phyloP scores from a whole-genome alignment of 2,797 vertebrate species.

The Rhadinocentrus ornatus region DNA sequence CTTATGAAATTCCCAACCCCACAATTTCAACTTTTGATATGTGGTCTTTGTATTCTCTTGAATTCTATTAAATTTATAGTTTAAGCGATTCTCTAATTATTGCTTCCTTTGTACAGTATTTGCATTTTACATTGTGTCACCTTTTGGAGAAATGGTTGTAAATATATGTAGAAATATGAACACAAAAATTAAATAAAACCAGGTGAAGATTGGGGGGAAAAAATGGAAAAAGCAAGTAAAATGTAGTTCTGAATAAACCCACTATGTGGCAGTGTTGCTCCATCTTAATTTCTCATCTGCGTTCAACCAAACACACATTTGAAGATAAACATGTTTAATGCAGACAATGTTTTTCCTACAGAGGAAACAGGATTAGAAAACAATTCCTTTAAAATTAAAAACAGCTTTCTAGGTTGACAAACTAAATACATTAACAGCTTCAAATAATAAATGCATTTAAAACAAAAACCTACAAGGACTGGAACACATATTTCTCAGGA shows the following conservation, averaged over 20 bases:
- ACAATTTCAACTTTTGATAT: background rate
- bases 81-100: background rate
- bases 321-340: constrained; percentile 65
- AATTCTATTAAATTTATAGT: background rate
- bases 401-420: constrained; percentile 36
- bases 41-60: background rate
- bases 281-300: background rate
- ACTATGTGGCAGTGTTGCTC: constrained; percentile 11
- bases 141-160: background rate
- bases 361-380: constrained; percentile 72
- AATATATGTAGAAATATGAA: background rate
- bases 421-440: constrained; percentile 56
- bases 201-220: background rate
- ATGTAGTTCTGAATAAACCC: background rate
- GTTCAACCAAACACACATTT: constrained; percentile 5
- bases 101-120: background rate
- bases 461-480: constrained; percentile 60
- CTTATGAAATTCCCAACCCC: background rate
- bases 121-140: background rate
- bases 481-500: constrained; percentile 36
- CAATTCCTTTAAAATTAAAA: constrained; percentile 52
- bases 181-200: too few species aligned
- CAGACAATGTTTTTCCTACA: constrained; percentile 40
- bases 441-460: constrained; percentile 60
- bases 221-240: background rate